phyloP scores from a whole-genome alignment of 2,797 vertebrate species.

The Phoebastria nigripes region DNA sequence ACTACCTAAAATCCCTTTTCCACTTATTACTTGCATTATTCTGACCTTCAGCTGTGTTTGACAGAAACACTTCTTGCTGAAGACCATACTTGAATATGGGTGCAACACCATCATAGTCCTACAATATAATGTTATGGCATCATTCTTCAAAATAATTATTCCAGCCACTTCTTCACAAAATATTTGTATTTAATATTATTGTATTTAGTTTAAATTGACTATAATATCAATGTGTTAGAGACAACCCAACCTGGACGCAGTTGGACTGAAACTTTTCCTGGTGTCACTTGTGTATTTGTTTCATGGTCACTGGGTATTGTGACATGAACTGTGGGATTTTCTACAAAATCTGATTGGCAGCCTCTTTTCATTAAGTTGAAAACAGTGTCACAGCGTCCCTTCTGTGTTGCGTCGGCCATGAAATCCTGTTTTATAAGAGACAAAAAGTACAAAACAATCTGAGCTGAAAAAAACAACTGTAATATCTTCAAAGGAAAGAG shows the following conservation, averaged over 20 bases:
- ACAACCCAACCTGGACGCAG: constrained; percentile 85
- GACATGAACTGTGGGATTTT: constrained; percentile 81
- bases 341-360: constrained; percentile 84
- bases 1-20: background rate
- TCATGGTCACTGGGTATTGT: constrained; percentile 74
- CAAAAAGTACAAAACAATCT: constrained; percentile 55
- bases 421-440: constrained; percentile 83
- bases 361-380: constrained; percentile 85
- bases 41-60: background rate
- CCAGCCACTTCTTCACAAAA: background rate
- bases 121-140: background rate
- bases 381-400: constrained; percentile 85
- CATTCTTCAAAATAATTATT: background rate
- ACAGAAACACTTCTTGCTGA: background rate
- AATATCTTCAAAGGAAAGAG: constrained; percentile 29
- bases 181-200: background rate
- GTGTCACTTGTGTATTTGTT: constrained; percentile 86
- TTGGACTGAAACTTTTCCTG: constrained; percentile 82
- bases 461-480: constrained; percentile 3
- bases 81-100: background rate
- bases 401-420: constrained; percentile 77
- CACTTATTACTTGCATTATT: background rate
- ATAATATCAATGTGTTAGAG: background rate
- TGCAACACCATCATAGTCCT: background rate
- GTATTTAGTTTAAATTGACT: background rate